phyloP scores from a whole-genome alignment of 2,797 vertebrate species.

The Coccyzus lansbergi region DNA sequence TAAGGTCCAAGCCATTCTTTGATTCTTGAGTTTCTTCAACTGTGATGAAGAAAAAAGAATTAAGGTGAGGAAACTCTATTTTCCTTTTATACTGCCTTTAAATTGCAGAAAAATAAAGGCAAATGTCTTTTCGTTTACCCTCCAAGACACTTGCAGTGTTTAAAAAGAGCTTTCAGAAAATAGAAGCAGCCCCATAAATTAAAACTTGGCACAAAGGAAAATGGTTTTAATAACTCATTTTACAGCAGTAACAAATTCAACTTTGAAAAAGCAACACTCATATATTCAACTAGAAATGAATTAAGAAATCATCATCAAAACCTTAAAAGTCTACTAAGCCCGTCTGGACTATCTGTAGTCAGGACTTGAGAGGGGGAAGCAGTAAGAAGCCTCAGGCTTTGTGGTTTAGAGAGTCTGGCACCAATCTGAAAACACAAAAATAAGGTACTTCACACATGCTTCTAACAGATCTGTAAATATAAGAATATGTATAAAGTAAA shows the following conservation, averaged over 20 bases:
- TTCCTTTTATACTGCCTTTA: neutral
- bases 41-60: neutral
- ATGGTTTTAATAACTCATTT: neutral
- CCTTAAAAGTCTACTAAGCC: neutral
- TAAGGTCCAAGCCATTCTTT: too few relatives aligned
- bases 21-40: neutral
- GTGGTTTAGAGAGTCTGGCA: neutral
- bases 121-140: neutral
- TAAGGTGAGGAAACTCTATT: neutral
- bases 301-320: neutral
- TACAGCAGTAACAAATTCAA: neutral
- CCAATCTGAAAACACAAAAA: neutral
- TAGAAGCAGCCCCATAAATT: neutral
- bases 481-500: neutral
- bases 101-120: neutral
- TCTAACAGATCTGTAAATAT: neutral
- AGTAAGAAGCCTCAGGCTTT: neutral
- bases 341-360: neutral
- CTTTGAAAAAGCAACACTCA: neutral
- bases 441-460: neutral
- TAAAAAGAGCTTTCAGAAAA: neutral
- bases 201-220: neutral
- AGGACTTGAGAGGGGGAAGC: neutral
- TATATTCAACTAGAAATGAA: neutral
- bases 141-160: neutral